phyloP scores from a whole-genome alignment of 1,140 invertebrate genomes.

The Tetragnatha versicolor region DNA sequence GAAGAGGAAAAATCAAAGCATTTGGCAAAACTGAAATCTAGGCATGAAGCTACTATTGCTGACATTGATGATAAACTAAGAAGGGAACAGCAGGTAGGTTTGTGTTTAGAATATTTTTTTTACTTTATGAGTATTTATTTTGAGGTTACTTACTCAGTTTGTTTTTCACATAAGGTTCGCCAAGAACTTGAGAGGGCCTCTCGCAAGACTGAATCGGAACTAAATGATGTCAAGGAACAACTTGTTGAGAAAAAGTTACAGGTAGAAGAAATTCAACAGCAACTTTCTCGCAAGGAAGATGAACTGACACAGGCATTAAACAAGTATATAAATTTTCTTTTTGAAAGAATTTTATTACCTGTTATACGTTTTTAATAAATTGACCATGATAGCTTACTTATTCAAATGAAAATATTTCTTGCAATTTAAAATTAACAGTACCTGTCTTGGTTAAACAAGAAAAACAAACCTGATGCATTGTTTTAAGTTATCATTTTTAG shows the following conservation, averaged over 20 bases:
- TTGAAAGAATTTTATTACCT: no score
- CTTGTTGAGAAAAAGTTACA: constrained; percentile 86
- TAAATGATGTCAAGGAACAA: constrained; percentile 91
- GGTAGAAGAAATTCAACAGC: constrained; percentile 90
- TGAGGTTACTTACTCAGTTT: neutral
- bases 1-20: constrained; percentile 99
- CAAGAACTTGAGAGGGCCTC: constrained; percentile 93
- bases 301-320: constrained; percentile 80
- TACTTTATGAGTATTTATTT: neutral
- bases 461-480: no score
- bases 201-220: constrained; percentile 76
- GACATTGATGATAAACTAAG: constrained; percentile 91
- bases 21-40: constrained; percentile 89
- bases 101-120: neutral
- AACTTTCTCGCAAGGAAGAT: constrained; percentile 90
- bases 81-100: constrained; percentile 78
- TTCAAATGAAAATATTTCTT: no score
- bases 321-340: no score
- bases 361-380: no score
- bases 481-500: no score
- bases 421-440: no score
- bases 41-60: constrained; percentile 92
- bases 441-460: no score
- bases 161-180: constrained; percentile 66
- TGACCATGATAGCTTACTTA: no score